Base-by-base conservation (phyloP, 2,888 invertebrate species). In the Ecdyonurus torrentis region DNA sequence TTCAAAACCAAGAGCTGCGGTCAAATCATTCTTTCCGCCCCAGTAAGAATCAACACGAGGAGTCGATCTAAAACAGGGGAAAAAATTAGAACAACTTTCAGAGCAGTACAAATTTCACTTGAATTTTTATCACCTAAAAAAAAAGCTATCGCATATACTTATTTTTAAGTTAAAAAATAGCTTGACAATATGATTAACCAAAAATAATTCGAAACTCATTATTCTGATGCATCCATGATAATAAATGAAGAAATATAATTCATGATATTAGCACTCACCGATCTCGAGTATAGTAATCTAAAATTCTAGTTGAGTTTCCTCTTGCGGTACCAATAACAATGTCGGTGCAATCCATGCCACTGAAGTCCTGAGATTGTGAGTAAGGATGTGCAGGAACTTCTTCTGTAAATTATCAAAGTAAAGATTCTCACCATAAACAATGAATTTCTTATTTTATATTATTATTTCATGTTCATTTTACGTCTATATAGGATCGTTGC, bases 271-370 rank as follows among this genome's bases (percentile, higher is more conserved):
- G 15, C 37, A 61, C 63, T 64, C 69, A 81, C 82, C 91, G 81
- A 75, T 95, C 95, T 66, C 94, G 80, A 0, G 94, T 91, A 71
- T 96, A 96, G 72, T 92, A 95, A 73, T 96, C 96, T 53, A 84
- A 82, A n/a, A 97, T 87, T 60, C 93, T 80, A 70, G 89, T 90
- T 64, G 84, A 82, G 70, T 84, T 86, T 10, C 91, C 93, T 63
- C 85, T 78, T 0, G 94, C 95, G 1, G 85, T 83, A 1, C 95
- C 97, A 67, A 97, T 91, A 2, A 97, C 84, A 63, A 98, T 87
- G 74, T 97, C 97, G 0, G 93, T 91, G 71, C 97, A 98, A 75
- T 96, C 96, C 97, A 98, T 98, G 0, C 92, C 85, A 73, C 89
- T 93, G 75, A 93, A 90, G 72, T 91, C 91, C 69, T 86, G 87